Base-by-base conservation (phyloP, 1,140 invertebrate genomes). In the Fopius arisanus region DNA sequence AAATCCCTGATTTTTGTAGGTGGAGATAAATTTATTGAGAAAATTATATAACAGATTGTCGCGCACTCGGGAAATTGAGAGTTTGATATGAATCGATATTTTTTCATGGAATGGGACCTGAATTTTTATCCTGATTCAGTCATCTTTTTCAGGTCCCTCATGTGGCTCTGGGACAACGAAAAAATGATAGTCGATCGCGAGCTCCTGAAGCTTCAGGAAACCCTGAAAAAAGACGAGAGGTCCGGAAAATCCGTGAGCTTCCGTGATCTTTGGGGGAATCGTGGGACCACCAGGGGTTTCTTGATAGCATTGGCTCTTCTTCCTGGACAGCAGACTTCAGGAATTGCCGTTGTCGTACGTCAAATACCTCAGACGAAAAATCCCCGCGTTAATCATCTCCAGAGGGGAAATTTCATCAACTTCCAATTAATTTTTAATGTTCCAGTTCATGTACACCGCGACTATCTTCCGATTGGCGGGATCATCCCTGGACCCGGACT, bases 381-480 rank as follows among this genome's bases (percentile, higher is more conserved):
- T n/a, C n/a, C n/a, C n/a, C n/a, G n/a, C n/a, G 7, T 3, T 37
- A 12, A 37, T 37, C 7, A 37, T 37, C 7, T 37, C 33, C 12
- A 10, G 3, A 31, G 12, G 4, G 33, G 33, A 4, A 37, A 4
- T 12, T 12, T 37, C 33, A 37, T 6, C 12, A 4, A 37, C 12
- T 37, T 16, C 2, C 4, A 10, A 29, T 62, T 2, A 9, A 54
- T 67, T 75, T 81, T 82, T 29, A 37, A 5, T 63, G 62, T 74
- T 72, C 21, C 76, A 86, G 86, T 28, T 85, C 67, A 87, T 77
- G 63, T 92, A 92, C 74, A 87, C 91, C 0, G 88, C 89, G n/a
- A 85, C 82, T 19, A 92, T 92, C 62, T 92, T 92, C 77, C 74
- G 88, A 72, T 87, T 83, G 31, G 81, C 89, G 0, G 88, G 88